phyloP scores from a whole-genome alignment of 1,140 invertebrate species.

The Zelostemma sp. region DNA sequence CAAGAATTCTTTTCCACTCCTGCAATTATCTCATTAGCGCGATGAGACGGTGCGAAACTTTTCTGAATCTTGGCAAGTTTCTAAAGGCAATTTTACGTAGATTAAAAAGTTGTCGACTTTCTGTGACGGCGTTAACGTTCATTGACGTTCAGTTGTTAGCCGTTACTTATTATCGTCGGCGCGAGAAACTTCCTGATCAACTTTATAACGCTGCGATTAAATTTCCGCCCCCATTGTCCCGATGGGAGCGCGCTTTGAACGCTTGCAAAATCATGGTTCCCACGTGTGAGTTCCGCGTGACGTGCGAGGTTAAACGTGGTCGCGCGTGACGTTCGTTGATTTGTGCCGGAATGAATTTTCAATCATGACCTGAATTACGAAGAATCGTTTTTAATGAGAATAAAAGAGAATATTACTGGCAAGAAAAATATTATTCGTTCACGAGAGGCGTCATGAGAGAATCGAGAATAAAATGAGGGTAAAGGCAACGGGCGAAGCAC shows the following conservation, averaged over 20 bases:
- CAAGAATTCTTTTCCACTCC: constrained; percentile 23
- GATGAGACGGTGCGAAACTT: constrained; percentile 43
- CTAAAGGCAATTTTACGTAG: constrained; percentile 44
- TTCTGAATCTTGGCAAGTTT: constrained; percentile 45
- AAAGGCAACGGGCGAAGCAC: constrained; percentile 17
- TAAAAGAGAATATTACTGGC: too few relatives aligned
- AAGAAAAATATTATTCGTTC: constrained; percentile 32
- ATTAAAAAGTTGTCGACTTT: constrained; percentile 47
- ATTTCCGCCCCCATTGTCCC: too few relatives aligned
- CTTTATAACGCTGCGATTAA: too few relatives aligned
- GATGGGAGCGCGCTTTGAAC: too few relatives aligned
- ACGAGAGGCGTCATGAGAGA: constrained; percentile 19
- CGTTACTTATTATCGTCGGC: constrained; percentile 23
- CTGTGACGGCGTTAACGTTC: constrained; percentile 31
- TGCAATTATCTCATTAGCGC: constrained; percentile 47
- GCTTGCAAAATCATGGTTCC: too few relatives aligned
- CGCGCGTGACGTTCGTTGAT: too few relatives aligned
- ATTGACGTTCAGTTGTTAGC: constrained; percentile 31
- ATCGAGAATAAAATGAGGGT: constrained; percentile 19
- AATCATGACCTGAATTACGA: too few relatives aligned
- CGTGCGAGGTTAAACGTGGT: too few relatives aligned
- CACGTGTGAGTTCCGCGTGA: too few relatives aligned
- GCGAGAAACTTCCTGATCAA: background rate
- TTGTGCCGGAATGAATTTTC: too few relatives aligned
- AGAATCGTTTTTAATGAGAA: too few relatives aligned